phyloP scores from a whole-genome alignment of 2,888 invertebrate species.

The Alitta virens region DNA sequence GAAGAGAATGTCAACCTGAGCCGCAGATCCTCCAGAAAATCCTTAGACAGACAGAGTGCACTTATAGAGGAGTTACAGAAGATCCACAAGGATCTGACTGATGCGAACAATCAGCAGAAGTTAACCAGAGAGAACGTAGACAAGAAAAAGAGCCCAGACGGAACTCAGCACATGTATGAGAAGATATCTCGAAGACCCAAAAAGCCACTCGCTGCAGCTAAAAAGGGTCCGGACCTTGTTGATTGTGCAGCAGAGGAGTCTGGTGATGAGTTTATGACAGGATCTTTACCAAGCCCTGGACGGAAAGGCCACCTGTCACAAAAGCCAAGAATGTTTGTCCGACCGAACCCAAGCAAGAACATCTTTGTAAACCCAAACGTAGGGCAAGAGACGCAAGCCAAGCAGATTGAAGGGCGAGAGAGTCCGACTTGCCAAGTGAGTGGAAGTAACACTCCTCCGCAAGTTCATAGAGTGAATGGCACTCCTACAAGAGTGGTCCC shows the following conservation, averaged over 20 bases:
- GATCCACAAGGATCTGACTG: no score
- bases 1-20: background rate
- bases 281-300: constrained; percentile 1
- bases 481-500: constrained; percentile 3
- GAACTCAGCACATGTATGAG: no score
- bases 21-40: background rate
- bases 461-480: constrained; percentile 1
- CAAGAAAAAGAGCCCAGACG: no score
- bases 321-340: constrained; percentile 16
- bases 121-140: no score
- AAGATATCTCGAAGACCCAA: background rate
- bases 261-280: background rate
- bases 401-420: background rate
- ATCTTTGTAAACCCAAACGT: constrained; percentile 10
- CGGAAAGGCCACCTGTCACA: constrained; percentile 3
- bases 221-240: background rate
- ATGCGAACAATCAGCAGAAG: no score
- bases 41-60: no score
- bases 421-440: constrained; percentile 9
- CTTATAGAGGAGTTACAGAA: no score
- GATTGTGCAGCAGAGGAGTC: background rate
- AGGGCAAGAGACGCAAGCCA: background rate
- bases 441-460: constrained; percentile 8
- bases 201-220: background rate
- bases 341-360: constrained; percentile 12